A percentile compares a stretch with the other conserved stretches of the same genome.
phyloP scores from a whole-genome alignment of 2,888 invertebrate species.

The Phania funesta region DNA sequence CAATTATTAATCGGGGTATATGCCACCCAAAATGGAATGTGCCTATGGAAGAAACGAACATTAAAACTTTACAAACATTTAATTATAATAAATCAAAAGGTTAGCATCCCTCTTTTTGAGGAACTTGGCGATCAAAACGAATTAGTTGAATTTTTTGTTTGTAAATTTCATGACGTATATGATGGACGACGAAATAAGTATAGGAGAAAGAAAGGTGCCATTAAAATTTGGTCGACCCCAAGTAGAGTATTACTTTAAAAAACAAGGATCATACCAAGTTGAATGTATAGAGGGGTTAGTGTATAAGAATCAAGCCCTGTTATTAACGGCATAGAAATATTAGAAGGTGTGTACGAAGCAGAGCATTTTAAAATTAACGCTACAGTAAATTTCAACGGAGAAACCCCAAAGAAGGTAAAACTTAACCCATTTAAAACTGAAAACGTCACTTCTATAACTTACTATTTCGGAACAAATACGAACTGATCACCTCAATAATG shows the following conservation, averaged over 20 bases:
- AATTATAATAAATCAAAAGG: conserved; percentile 18
- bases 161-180: conserved; percentile 40
- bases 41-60: not conserved
- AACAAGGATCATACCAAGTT: not conserved
- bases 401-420: not conserved
- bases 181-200: not conserved
- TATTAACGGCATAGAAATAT: not conserved
- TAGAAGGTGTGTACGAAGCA: conserved; percentile 21
- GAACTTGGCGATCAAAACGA: conserved; percentile 36
- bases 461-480: conserved; percentile 2
- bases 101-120: conserved; percentile 37
- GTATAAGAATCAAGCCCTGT: conserved; percentile 8
- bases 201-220: not conserved
- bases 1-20: conserved; percentile 53
- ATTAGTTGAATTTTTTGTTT: conserved; percentile 40
- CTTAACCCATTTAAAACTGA: not conserved
- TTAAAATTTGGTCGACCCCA: not conserved
- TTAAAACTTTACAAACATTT: conserved; percentile 27
- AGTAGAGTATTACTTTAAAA: not conserved
- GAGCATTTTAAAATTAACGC: conserved; percentile 12
- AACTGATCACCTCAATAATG: not conserved
- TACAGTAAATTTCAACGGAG: not conserved
- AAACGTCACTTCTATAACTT: not conserved
- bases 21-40: conserved; percentile 41
- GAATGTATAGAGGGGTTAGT: not conserved